Base-by-base conservation (phyloP, 2,113 vertebrate genomes). In the Herpetotheres cachinnans region DNA sequence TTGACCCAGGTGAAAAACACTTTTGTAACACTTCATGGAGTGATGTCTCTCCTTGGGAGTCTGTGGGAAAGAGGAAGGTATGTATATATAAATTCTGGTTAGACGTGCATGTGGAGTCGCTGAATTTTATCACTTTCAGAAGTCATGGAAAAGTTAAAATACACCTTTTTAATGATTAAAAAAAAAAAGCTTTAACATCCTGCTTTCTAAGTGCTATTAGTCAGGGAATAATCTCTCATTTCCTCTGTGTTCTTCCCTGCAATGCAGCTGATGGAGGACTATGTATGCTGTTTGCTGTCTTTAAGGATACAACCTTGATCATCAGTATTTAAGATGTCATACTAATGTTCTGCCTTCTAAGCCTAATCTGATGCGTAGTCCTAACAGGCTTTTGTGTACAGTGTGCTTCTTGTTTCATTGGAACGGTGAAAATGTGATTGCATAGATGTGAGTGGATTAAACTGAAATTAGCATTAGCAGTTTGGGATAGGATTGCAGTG, bases 1-100 rank as follows among this genome's bases (percentile, higher is more conserved):
- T 98, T 97, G 98, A 98, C 91, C 98, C 98, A 82, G 98, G 98
- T 97, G 98, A 98, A 93, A 98, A 95, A 86, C 97, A 98, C 88
- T 98, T 98, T 76, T 97, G 34, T 95, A 98, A 97, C 93, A 99
- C 98, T 93, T 98, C 98, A 67, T 99, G 98, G 98, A 97, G 97
- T 90, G 98, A 99, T 98, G 95, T 98, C 93, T 98, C 98, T 96
- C 97, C 96, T 87, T 98, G 98, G 98, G 98, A 98, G 46, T 88
- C 98, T 95, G 96, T 94, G 96, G 96, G 97, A 96, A 98, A 95
- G 97, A 98, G 97, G 97, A 97, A 96, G 97, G 98, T 99, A 98
- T 52, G 98, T 98, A 73, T 93, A 3, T 77, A 52, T 70, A 47
- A 40, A 17, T 42, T 88, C 24, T 78, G 47, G 16, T n/a, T 44